These are phyloP conservation scores for Megatriorchis doriae DNA, from an alignment of 2,113 vertebrate genomes.

Conservation along the genomic window DNA sequence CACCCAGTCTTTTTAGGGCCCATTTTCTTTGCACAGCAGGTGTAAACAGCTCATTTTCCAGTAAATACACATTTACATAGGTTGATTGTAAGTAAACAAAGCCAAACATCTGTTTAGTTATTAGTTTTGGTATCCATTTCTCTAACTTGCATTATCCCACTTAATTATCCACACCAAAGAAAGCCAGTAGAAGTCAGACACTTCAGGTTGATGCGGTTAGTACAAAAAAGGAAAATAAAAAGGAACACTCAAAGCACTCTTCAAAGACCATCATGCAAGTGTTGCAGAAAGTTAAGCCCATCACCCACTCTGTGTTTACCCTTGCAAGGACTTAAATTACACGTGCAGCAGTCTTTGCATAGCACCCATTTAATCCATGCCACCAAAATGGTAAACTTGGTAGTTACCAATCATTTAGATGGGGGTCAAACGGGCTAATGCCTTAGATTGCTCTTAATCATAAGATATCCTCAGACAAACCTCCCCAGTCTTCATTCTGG, in stretches of 20 bases:
- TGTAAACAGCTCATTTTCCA: slow-evolving; percentile 56
- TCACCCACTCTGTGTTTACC: slow-evolving; percentile 34
- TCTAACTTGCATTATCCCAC: slow-evolving; percentile 59
- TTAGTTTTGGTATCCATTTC: slow-evolving; percentile 69
- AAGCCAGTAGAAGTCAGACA: slow-evolving; percentile 65
- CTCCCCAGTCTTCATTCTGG: slow-evolving; percentile 97
- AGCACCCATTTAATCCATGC: slow-evolving; percentile 85
- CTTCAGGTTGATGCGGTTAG: slow-evolving; percentile 76
- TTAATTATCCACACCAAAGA: slow-evolving; percentile 68
- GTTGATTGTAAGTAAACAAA: slow-evolving; percentile 62
- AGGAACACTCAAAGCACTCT: slow-evolving; percentile 71
- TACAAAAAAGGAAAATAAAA: slow-evolving; percentile 65
- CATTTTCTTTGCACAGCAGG: slow-evolving; percentile 53
- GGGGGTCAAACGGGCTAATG: slow-evolving; percentile 75
- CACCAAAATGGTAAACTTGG: slow-evolving; percentile 80
- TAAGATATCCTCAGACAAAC: slow-evolving; percentile 96
- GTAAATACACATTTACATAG: slow-evolving; percentile 44
- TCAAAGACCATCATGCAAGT: slow-evolving; percentile 76
- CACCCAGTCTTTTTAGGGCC: slow-evolving; percentile 45
- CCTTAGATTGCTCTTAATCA: slow-evolving; percentile 83
- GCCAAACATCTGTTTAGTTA: slow-evolving; percentile 62
- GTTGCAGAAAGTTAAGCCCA: slow-evolving; percentile 69
- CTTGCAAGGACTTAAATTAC: slow-evolving; percentile 72
- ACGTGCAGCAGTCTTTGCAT: slow-evolving; percentile 81
- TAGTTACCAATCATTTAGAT: slow-evolving; percentile 87